These are phyloP conservation scores for Zhuqinia jingwanae DNA, from an alignment of 2,888 invertebrate genomes.

Conservation along the genomic window DNA sequence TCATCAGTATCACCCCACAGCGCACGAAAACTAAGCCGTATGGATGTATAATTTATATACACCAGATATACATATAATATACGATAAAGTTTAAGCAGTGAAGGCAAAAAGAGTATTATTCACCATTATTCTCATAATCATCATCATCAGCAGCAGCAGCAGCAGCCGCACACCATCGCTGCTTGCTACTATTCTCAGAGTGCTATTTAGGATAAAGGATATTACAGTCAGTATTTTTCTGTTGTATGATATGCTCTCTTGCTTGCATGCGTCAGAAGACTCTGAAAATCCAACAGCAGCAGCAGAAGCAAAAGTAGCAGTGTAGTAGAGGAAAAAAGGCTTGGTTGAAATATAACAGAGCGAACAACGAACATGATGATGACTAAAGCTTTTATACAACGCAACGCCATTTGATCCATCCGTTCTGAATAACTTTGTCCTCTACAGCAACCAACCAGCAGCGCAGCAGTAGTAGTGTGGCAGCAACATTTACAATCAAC, in stretches of 20 bases:
- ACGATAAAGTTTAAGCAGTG: conserved; percentile 29
- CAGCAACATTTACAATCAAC: no score
- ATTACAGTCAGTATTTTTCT: conserved; percentile 48
- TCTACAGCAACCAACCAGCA: conserved; percentile 53
- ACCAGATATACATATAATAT: no score
- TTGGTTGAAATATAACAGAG: conserved; percentile 39
- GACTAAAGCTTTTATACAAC: conserved; percentile 61
- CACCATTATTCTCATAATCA: conserved; percentile 53
- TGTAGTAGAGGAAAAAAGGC: conserved; percentile 37
- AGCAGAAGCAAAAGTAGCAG: conserved; percentile 27
- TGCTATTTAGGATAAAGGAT: conserved; percentile 68
- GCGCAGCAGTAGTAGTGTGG: conserved; percentile 7
- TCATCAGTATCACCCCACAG: conserved; percentile 66
- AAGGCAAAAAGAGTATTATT: conserved; percentile 62
- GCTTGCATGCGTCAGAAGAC: conserved; percentile 69
- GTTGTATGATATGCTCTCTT: conserved; percentile 22
- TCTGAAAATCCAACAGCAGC: conserved; percentile 30
- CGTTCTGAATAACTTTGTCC: conserved; percentile 74
- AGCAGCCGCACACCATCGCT: conserved; percentile 6
- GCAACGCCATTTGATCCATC: conserved; percentile 71
- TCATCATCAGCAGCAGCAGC: conserved; percentile 40
- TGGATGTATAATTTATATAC: neutral
- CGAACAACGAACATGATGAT: conserved; percentile 45
- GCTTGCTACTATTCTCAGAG: conserved; percentile 57
- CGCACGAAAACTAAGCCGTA: conserved; percentile 68